Evolutionary conservation across 2,113 vertebrate species (phyloP), one percentile per base, ranked within the genome.

Genomic region (Gymnarchus niloticus): DNA sequence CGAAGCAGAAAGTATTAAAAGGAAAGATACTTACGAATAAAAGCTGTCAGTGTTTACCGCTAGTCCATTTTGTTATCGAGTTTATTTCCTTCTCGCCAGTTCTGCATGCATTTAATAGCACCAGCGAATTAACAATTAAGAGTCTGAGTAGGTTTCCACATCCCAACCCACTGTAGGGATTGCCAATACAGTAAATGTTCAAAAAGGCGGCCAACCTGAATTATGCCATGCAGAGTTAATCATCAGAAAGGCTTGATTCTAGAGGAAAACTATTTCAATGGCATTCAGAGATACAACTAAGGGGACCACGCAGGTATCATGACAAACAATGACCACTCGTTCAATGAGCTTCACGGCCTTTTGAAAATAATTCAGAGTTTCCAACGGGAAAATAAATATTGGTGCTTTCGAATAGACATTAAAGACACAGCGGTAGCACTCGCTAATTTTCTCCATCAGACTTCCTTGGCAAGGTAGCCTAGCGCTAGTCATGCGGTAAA

Each of bases 1-100:
- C 19, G 65, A 69, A 69, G 65, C 65, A 69, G 65, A 69, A 69
- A 41, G 65, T 69, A 69, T 69, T 69, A 69, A 69, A 17, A 37
- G 6, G 65, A 69, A 69, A 33, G 28, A 41, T 6, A 69, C 28
- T 5, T 69, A 37, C 41, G 65, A 69, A 69, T 69, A 37, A 41
- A 69, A 37, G 65, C 28, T 41, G 65, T 69, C 65, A 37, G 10
- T 69, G 65, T 19, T 69, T 69, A 19, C 65, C 14, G 33, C 7
- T 19, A 37, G 33, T 33, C 17, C 33, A 17, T 5, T 41, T 19
- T 33, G 19, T 19, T 17, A 7, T 6, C 5, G 65, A 69, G 41
- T 17, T 7, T 6, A 5, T 17, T 0, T 25, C 14, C 33, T 19
- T 28, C 14, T 33, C 65, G 2, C 14, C 65, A 6, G 65, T 33